These are phyloP conservation scores for Ornithoptera alexandrae DNA, from an alignment of 2,888 invertebrate species.

Conservation along the genomic window DNA sequence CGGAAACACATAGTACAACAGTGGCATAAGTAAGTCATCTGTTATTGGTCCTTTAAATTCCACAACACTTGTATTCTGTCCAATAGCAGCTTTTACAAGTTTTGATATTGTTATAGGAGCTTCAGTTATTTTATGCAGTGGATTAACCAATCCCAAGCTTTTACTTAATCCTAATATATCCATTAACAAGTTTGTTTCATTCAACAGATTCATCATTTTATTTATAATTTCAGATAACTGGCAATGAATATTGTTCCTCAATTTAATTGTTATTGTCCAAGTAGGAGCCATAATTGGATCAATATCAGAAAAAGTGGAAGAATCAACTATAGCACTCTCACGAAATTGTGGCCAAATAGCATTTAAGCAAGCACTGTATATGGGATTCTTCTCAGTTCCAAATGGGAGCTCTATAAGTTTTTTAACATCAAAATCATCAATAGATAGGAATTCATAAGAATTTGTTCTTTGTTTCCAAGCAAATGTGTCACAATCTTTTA, in stretches of 20 bases:
- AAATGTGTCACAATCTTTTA: conserved; percentile 81
- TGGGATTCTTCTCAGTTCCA: conserved; percentile 90
- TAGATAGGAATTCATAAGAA: conserved; percentile 70
- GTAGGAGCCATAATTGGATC: conserved; percentile 88
- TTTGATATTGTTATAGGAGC: conserved; percentile 85
- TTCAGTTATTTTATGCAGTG: conserved; percentile 87
- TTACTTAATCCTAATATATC: conserved; percentile 71
- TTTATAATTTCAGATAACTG: conserved; percentile 87
- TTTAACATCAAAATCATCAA: conserved; percentile 73
- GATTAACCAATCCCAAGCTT: conserved; percentile 77
- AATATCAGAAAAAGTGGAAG: conserved; percentile 92
- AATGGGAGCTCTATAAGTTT: conserved; percentile 84
- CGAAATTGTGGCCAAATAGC: conserved; percentile 93
- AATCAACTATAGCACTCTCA: conserved; percentile 93
- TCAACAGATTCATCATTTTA: conserved; percentile 85
- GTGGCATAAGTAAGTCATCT: conserved; percentile 86
- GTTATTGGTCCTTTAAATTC: conserved; percentile 87
- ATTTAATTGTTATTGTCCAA: conserved; percentile 86
- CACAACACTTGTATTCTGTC: conserved; percentile 75
- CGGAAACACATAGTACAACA: conserved; percentile 92
- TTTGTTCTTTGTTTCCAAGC: conserved; percentile 81
- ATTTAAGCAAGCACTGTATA: conserved; percentile 87
- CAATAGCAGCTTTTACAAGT: conserved; percentile 75
- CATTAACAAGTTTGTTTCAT: conserved; percentile 70
- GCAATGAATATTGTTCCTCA: conserved; percentile 85